Percentiles rank a stretch among this genome's conserved stretches.
phyloP scores from a whole-genome alignment of 2,113 vertebrate genomes.

The Sebastes schlegelii region DNA sequence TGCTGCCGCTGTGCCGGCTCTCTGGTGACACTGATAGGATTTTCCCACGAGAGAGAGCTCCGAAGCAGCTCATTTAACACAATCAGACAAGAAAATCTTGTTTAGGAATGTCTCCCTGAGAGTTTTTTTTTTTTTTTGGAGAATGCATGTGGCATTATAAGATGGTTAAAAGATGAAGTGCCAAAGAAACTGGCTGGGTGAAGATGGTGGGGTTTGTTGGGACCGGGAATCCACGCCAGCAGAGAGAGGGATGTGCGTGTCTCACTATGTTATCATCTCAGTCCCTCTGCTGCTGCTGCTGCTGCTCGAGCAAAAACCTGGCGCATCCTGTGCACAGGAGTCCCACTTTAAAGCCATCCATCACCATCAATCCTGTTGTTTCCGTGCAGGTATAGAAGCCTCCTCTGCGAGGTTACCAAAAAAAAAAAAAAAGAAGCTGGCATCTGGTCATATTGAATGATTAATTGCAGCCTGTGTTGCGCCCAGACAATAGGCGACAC shows the following conservation, averaged over 20 bases:
- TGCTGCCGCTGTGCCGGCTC: conserved; percentile 57
- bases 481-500: conserved; percentile 43
- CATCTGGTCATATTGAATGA: conserved; percentile 52
- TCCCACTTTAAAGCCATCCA: conserved; percentile 50
- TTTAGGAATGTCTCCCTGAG: conserved; percentile 14
- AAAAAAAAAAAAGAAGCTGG: conserved; percentile 22
- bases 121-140: too few species aligned
- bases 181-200: conserved; percentile 32
- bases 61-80: conserved; percentile 71
- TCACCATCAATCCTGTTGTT: conserved; percentile 33
- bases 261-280: conserved; percentile 49
- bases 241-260: conserved; percentile 32
- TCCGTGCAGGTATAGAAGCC: conserved; percentile 1
- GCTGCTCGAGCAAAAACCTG: conserved; percentile 59
- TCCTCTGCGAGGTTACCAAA: background rate
- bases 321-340: conserved; percentile 45
- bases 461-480: conserved; percentile 31
- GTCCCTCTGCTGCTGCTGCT: conserved; percentile 49
- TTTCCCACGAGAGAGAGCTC: conserved; percentile 60
- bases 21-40: conserved; percentile 67
- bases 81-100: conserved; percentile 58
- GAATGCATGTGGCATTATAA: background rate
- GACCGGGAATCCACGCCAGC: conserved; percentile 34
- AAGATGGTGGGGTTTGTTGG: background rate
- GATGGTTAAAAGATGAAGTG: conserved; percentile 32